Evolutionary conservation across 2,888 invertebrate genomes (phyloP).

Genomic region (Cheilosia urbana): DNA sequence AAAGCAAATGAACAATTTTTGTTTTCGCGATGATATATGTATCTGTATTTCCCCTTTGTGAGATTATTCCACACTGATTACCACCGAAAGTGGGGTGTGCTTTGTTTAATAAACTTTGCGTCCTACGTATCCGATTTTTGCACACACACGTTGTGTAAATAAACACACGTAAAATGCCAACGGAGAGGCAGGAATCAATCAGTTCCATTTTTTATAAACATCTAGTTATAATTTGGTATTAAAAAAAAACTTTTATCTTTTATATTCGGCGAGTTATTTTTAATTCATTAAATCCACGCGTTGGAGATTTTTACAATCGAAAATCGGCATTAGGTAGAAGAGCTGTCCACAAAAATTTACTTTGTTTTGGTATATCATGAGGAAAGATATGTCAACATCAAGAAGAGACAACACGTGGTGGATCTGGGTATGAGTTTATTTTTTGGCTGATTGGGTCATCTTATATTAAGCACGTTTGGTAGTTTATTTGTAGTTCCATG

Average conservation of each 20-base stretch:
- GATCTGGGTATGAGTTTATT: too few relatives aligned
- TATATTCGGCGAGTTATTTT: slow-evolving; percentile 7
- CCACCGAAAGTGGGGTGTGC: slow-evolving; percentile 37
- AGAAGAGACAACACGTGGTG: too few relatives aligned
- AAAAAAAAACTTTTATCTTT: slow-evolving; percentile 28
- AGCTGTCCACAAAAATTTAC: not conserved
- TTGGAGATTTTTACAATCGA: not conserved
- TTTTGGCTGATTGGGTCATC: too few relatives aligned
- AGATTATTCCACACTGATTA: slow-evolving; percentile 25
- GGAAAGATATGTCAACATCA: too few relatives aligned
- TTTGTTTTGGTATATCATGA: not conserved
- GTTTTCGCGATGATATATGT: slow-evolving; percentile 23
- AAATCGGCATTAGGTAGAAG: not conserved
- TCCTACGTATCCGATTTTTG: slow-evolving; percentile 40
- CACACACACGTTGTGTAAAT: slow-evolving; percentile 34
- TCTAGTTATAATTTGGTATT: slow-evolving; percentile 49
- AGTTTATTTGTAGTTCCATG: too few relatives aligned
- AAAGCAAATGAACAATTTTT: slow-evolving; percentile 3
- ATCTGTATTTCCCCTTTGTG: not conserved
- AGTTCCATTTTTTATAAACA: slow-evolving; percentile 37
- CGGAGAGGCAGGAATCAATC: slow-evolving; percentile 48
- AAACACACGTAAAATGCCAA: slow-evolving; percentile 29
- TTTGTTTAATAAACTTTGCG: slow-evolving; percentile 58
- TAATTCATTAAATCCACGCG: slow-evolving; percentile 19
- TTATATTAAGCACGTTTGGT: too few relatives aligned